A percentile compares a stretch with the other conserved stretches of the same genome.
phyloP scores from a whole-genome alignment of 2,113 vertebrate species.

The Corydoras sp. region DNA sequence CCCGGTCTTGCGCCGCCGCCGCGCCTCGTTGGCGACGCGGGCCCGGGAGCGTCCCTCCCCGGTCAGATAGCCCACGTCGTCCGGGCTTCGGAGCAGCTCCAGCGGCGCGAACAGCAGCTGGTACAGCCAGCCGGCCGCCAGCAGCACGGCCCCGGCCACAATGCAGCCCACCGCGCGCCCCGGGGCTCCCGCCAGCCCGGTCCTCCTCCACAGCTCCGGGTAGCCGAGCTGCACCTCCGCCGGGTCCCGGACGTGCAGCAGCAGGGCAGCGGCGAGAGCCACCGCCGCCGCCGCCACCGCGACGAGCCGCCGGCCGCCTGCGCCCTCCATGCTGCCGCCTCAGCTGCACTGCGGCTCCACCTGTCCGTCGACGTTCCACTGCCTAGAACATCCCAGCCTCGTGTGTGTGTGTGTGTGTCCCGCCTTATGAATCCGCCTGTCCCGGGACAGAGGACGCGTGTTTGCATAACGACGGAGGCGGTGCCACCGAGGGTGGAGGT shows the following conservation, averaged over 20 bases:
- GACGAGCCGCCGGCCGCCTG: constrained; percentile 30
- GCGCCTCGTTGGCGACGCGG: constrained; percentile 62
- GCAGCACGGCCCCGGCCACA: constrained; percentile 37
- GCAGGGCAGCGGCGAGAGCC: constrained; percentile 38
- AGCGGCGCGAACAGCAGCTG: constrained; percentile 60
- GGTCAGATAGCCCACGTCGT: constrained; percentile 69
- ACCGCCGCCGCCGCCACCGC: constrained; percentile 44
- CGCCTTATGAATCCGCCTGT: no score
- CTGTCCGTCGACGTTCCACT: background rate
- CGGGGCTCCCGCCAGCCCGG: constrained; percentile 39
- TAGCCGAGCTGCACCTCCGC: constrained; percentile 28
- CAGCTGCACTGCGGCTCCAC: background rate
- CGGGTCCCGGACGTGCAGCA: constrained; percentile 42
- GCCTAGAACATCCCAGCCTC: background rate
- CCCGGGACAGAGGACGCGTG: no score
- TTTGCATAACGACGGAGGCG: no score
- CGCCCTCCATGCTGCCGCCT: constrained; percentile 35
- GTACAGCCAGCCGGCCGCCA: constrained; percentile 53
- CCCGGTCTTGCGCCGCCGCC: constrained; percentile 63
- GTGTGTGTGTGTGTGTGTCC: no score
- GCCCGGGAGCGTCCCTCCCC: constrained; percentile 60
- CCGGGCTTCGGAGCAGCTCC: constrained; percentile 54
- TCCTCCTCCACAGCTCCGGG: constrained; percentile 45
- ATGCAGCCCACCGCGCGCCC: constrained; percentile 41
- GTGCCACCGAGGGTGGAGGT: no score